Base-by-base conservation (phyloP, 1,140 invertebrate genomes). In the Trinorchestia longiramus region DNA sequence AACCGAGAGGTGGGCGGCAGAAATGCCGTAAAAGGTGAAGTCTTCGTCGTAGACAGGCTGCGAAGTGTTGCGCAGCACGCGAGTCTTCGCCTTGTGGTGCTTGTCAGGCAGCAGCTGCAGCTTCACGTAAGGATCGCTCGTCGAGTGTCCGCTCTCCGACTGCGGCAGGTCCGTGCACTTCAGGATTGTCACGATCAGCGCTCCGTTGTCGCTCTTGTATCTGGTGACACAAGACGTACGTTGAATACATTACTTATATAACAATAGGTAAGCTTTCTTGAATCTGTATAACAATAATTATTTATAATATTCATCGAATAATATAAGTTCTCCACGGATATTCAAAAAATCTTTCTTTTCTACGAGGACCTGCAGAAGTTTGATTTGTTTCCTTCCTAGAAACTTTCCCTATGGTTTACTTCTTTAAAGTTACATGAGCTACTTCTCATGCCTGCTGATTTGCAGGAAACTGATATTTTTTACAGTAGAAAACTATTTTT, bases 1-100 rank as follows among this genome's bases (percentile, higher is more conserved):
- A 97, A 98, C 98, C 97, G 98, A 97, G 6, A 99, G 97, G 97
- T 99, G 99, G 97, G 98, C 98, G 95, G 98, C 98, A 62, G 98
- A 98, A 96, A 99, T 98, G 53, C 99, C 99, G 97, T 99, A 99
- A 98, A 99, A 99, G 0, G 99, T 99, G 97, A 99, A 99, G 97
- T 99, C 99, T 97, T 99, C 99, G 97, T 99, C 99, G 97, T 99
- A 99, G 17, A 99, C 98, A 0, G 99, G 99, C 97, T 99, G 99
- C 40, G 98, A 98, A 23, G 99, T 99, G 97, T 99, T 99, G 90
- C 99, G 98, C 23, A 99, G 98, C 3, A 99, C 99, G 43, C 99
- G 98, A 87, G 99, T 99, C 97, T 99, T 99, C 17, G 99, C 99
- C 97, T 99, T 99, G 97, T 99, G 99, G 97, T 99, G 99, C 97